Conservation (phyloP, 2,888 invertebrate genomes). For the Aelia acuminata region DNA sequence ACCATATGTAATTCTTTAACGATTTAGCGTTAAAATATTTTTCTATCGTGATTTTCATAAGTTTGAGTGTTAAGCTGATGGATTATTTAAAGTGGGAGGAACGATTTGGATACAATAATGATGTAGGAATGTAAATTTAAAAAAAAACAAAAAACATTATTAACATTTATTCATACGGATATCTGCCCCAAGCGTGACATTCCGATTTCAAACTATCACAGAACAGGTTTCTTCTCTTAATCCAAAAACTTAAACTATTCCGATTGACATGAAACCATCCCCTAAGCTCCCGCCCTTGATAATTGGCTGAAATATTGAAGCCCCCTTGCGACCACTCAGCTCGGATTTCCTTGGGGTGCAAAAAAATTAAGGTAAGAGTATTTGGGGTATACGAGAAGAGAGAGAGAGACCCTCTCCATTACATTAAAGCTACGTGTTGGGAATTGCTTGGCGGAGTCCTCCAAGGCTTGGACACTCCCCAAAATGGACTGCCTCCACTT, state of each 20-base stretch:
- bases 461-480: slow-evolving; percentile 7
- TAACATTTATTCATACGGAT: too few relatives aligned
- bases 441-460: not conserved
- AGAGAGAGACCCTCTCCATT: slow-evolving; percentile 45
- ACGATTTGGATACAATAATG: too few relatives aligned
- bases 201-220: too few relatives aligned
- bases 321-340: slow-evolving; percentile 11
- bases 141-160: too few relatives aligned
- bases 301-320: slow-evolving; percentile 13
- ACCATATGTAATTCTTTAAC: too few relatives aligned
- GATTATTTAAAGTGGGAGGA: too few relatives aligned
- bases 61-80: too few relatives aligned
- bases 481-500: slow-evolving; percentile 1
- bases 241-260: not conserved
- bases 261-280: not conserved
- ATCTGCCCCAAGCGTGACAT: too few relatives aligned
- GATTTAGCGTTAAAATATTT: too few relatives aligned
- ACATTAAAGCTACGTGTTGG: slow-evolving; percentile 48
- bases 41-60: too few relatives aligned
- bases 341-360: slow-evolving; percentile 45
- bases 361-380: slow-evolving; percentile 44
- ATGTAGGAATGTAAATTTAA: too few relatives aligned
- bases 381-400: slow-evolving; percentile 6
- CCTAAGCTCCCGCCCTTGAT: not conserved
- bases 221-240: too few relatives aligned